phyloP scores from a whole-genome alignment of 2,797 vertebrate genomes.

The Pipistrellus nathusii region DNA sequence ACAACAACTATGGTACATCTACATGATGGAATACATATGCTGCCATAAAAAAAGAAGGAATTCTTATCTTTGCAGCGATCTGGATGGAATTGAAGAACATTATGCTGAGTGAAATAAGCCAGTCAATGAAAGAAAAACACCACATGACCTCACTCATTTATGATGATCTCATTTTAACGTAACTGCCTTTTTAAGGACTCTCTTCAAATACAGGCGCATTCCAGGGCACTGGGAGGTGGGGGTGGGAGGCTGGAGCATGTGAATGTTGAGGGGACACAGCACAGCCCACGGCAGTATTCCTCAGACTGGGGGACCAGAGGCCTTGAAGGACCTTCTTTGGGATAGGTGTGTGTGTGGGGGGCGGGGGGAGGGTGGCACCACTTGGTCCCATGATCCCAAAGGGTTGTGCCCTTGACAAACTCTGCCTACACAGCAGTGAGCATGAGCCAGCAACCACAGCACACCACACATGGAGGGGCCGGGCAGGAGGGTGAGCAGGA shows the following conservation, averaged over 20 bases:
- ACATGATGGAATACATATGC: too few species aligned
- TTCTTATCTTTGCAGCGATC: too few species aligned
- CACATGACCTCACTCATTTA: too few species aligned
- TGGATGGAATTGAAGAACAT: too few species aligned
- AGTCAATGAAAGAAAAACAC: too few species aligned
- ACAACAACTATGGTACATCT: too few species aligned
- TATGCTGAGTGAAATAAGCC: too few species aligned
- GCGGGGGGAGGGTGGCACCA: accelerated
- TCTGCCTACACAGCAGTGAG: background rate
- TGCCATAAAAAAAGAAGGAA: too few species aligned
- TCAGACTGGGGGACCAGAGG: background rate
- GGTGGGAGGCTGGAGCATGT: background rate
- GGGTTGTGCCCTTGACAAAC: background rate
- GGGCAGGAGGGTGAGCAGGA: accelerated
- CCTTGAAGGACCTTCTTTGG: background rate
- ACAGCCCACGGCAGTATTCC: too few species aligned
- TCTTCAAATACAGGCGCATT: background rate
- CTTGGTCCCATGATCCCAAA: background rate
- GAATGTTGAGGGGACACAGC: too few species aligned
- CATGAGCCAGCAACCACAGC: accelerated
- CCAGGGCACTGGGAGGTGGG: background rate
- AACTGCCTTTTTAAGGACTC: background rate
- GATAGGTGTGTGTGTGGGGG: accelerated
- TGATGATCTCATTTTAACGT: background rate
- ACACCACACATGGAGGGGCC: accelerated